These are phyloP conservation scores for Ceratosolen solmsi DNA, from an alignment of 1,140 invertebrate species.

Conservation along the genomic window DNA sequence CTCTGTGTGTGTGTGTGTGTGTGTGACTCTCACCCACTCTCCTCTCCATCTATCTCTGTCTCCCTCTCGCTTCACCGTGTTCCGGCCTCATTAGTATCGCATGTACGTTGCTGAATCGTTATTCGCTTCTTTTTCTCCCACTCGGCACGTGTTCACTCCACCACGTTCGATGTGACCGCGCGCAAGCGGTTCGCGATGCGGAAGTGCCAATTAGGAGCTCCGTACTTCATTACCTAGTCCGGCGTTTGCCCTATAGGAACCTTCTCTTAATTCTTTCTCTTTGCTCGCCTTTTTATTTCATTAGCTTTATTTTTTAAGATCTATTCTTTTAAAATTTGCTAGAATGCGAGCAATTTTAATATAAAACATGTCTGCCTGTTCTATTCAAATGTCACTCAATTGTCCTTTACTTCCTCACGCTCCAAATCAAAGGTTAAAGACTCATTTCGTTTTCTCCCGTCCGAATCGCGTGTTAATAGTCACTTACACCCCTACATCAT, in stretches of 20 bases:
- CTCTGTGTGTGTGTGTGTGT: too few relatives aligned
- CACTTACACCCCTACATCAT: too few relatives aligned
- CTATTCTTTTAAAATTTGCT: not conserved
- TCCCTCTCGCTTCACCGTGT: not conserved
- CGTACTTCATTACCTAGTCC: conserved; percentile 46
- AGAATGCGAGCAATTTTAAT: too few relatives aligned
- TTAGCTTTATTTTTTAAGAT: not conserved
- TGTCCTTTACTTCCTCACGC: not conserved
- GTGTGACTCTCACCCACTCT: not conserved
- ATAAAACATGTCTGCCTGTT: too few relatives aligned
- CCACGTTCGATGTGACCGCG: not conserved
- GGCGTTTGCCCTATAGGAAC: not conserved
- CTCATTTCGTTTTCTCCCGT: not conserved
- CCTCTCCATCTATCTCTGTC: not conserved
- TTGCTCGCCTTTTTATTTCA: conserved; percentile 9
- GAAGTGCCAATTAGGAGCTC: conserved; percentile 48
- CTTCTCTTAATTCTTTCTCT: not conserved
- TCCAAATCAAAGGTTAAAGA: not conserved
- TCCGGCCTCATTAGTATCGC: conserved; percentile 44
- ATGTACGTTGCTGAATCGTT: conserved; percentile 44
- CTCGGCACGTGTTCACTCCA: not conserved
- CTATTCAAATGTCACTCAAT: not conserved
- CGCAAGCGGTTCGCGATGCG: conserved; percentile 5
- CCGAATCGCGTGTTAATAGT: not conserved
- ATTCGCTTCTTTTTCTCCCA: conserved; percentile 30